Base-by-base conservation (phyloP, 1,140 invertebrate genomes). In the Euura lappo region DNA sequence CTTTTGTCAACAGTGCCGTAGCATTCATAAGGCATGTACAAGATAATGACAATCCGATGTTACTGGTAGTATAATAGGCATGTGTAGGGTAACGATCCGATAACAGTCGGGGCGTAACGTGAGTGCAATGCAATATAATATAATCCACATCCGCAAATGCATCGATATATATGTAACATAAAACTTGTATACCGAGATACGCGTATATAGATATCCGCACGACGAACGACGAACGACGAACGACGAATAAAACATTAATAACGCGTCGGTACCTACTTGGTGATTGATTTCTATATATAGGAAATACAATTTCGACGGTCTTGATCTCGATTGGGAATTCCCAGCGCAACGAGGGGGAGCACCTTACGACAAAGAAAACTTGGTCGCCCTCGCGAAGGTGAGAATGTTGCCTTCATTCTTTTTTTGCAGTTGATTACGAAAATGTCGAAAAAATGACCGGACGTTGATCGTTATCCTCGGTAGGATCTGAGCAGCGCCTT, bases 301-400 rank as follows among this genome's bases (percentile, higher is more conserved):
- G 69, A 90, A 90, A 76, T 91, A 95, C 82, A 90, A 91, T 47
- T 97, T 97, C 77, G 94, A 97, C 81, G 95, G 95, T 0, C 81
- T 97, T 42, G 95, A 97, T 79, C 85, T 97, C 70, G 94, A 95
- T 81, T 86, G 92, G 86, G 95, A 96, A 85, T 97, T 94, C 82
- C 95, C 95, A 0, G 92, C 89, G 6, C 90, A 90, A 79, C 89
- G 95, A 78, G 94, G 92, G 6, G 95, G 95, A 7, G 85, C 80
- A 44, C 90, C 92, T 0, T 84, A 91, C 65, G 96, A 97, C 81
- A 95, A 93, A 80, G 84, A 91, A 66, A 96, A 96, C 82, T 96
- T 95, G 77, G 91, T 94, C 0, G 76, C 84, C 0, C 84, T 97
- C 10, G 91, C 95, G 0, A 93, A 93, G 88, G 93, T 94, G 88